Percentiles rank a stretch among this genome's conserved stretches.
These are phyloP conservation scores for Drosophila varians DNA, from an alignment of 1,140 invertebrate genomes.

Conservation along the genomic window DNA sequence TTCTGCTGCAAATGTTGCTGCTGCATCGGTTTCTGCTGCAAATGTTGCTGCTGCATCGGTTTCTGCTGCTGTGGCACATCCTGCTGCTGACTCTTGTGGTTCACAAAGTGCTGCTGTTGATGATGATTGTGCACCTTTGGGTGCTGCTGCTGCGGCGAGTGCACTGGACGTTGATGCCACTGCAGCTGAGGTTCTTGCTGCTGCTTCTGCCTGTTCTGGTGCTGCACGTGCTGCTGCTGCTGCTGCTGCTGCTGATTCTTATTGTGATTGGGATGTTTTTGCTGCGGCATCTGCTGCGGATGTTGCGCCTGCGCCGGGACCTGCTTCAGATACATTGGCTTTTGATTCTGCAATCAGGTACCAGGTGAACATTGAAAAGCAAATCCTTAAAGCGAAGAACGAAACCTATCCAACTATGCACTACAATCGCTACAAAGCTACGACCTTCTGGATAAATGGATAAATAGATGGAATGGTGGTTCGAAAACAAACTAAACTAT, in stretches of 20 bases:
- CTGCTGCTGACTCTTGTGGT: not conserved
- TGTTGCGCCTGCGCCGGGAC: too few relatives aligned
- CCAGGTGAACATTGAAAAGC: not conserved
- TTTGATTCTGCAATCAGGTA: not conserved
- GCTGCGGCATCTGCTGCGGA: not conserved
- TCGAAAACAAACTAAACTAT: too few relatives aligned
- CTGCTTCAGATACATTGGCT: not conserved
- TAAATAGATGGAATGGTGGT: too few relatives aligned
- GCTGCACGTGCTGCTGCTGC: not conserved
- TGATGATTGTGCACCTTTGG: not conserved
- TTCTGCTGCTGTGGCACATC: not conserved
- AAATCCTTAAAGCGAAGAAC: not conserved
- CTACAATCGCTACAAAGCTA: too few relatives aligned
- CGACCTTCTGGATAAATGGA: too few relatives aligned
- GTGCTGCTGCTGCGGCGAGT: not conserved
- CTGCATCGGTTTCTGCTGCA: too few relatives aligned
- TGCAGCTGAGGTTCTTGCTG: not conserved
- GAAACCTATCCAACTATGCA: not conserved
- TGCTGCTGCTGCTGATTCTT: not conserved
- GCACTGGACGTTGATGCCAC: not conserved
- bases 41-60: not conserved
- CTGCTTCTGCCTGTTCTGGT: not conserved
- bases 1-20: too few relatives aligned
- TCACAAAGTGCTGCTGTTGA: not conserved
- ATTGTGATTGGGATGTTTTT: too few relatives aligned